Conservation (phyloP, 1,140 invertebrate species). For the Papilio polytes region DNA sequence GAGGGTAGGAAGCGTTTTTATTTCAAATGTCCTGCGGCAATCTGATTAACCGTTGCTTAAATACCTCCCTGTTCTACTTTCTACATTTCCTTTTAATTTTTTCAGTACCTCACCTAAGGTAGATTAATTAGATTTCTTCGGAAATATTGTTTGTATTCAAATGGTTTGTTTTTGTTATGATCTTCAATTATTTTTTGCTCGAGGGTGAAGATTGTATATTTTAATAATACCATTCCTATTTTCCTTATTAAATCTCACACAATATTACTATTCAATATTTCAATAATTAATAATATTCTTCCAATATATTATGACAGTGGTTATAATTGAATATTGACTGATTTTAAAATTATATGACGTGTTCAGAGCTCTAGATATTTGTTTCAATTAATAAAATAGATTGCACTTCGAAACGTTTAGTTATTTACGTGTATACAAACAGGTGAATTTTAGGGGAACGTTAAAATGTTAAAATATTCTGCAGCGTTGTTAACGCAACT, state of each 20-base stretch:
- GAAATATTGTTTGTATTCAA: background rate
- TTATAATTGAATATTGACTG: too few species aligned
- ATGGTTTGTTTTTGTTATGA: background rate
- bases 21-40: conserved; percentile 22
- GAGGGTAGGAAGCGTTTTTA: conserved; percentile 21
- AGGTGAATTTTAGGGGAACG: background rate
- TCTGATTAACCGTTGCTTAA: conserved; percentile 25
- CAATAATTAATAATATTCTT: too few species aligned
- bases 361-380: background rate
- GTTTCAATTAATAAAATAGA: background rate
- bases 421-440: background rate
- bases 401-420: background rate
- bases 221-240: background rate
- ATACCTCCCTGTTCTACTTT: conserved; percentile 21
- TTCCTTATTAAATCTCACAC: background rate
- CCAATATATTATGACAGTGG: too few species aligned
- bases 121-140: background rate
- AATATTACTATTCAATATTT: background rate
- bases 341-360: too few species aligned
- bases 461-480: background rate
- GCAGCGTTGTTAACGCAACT: background rate
- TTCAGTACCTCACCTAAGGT: background rate
- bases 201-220: background rate
- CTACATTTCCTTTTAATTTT: conserved; percentile 23
- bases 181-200: background rate